phyloP scores from a whole-genome alignment of 2,888 invertebrate genomes.

The Xanthostigma xanthostigma region DNA sequence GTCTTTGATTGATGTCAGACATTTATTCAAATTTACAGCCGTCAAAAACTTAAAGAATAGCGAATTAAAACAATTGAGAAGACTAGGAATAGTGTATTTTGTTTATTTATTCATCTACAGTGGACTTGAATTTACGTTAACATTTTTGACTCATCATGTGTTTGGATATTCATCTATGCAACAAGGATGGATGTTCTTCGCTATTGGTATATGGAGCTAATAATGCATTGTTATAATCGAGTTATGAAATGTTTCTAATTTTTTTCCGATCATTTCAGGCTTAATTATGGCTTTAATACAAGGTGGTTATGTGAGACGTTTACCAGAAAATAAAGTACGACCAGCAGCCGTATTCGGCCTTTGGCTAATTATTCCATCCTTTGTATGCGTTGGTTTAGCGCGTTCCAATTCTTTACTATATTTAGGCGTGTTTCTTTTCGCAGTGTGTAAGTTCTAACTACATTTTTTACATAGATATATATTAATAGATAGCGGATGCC shows the following conservation, averaged over 20 bases:
- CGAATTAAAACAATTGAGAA: conserved; percentile 49
- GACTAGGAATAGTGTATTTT: conserved; percentile 68
- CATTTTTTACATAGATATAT: too few relatives aligned
- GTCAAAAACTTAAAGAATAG: conserved; percentile 44
- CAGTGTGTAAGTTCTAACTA: conserved; percentile 58
- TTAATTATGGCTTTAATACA: conserved; percentile 82
- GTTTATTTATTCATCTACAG: conserved; percentile 88
- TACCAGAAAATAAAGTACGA: conserved; percentile 58
- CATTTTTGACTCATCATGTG: conserved; percentile 86
- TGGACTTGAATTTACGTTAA: conserved; percentile 92
- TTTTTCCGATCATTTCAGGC: conserved; percentile 26
- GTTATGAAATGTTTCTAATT: not conserved
- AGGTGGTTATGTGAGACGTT: conserved; percentile 73
- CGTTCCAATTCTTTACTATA: conserved; percentile 47
- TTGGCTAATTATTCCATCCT: conserved; percentile 72
- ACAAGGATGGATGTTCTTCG: conserved; percentile 95
- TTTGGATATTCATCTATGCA: conserved; percentile 88
- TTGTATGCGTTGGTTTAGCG: conserved; percentile 69
- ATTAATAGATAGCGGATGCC: too few relatives aligned
- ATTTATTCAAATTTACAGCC: conserved; percentile 46
- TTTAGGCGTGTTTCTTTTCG: conserved; percentile 71
- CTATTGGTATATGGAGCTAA: conserved; percentile 48
- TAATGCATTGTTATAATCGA: not conserved
- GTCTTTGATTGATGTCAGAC: conserved; percentile 22
- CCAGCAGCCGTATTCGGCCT: conserved; percentile 60